Conservation (phyloP, 2,113 vertebrate genomes). For the Anoplopoma fimbria region DNA sequence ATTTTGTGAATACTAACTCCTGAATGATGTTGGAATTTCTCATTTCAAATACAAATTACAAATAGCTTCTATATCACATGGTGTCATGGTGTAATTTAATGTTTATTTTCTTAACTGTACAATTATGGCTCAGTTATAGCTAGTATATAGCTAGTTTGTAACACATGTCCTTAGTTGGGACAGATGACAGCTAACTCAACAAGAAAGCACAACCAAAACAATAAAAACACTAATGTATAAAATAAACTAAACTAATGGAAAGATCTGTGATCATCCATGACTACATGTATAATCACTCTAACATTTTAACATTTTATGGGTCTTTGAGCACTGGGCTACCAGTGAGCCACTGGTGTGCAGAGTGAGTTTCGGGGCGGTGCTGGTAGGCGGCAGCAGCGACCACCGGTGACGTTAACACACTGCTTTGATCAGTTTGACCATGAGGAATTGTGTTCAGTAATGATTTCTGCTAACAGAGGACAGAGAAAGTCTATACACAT, state of each 20-base stretch:
- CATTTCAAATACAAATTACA: background rate
- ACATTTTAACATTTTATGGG: background rate
- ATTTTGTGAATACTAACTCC: background rate
- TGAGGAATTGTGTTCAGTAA: slow-evolving; percentile 48
- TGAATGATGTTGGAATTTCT: background rate
- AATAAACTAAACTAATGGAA: background rate
- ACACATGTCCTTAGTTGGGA: background rate
- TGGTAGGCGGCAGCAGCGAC: slow-evolving; percentile 3
- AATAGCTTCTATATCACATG: background rate
- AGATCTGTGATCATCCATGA: background rate
- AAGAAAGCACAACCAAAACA: background rate
- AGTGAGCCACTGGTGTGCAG: slow-evolving; percentile 3
- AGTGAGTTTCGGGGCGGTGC: background rate
- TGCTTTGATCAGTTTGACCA: slow-evolving; percentile 59
- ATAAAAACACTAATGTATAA: background rate
- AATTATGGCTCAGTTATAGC: slow-evolving; percentile 2
- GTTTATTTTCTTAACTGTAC: background rate
- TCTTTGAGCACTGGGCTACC: background rate
- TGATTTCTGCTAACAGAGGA: slow-evolving; percentile 67
- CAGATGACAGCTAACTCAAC: background rate
- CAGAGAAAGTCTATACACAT: slow-evolving; percentile 59
- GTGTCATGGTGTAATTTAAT: background rate
- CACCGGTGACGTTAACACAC: slow-evolving; percentile 2
- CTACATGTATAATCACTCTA: background rate
- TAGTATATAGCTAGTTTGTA: background rate